A percentile compares a stretch with the other conserved stretches of the same genome.
Evolutionary conservation across 2,888 invertebrate genomes (phyloP).

Genomic region (Cheilosia pagana): DNA sequence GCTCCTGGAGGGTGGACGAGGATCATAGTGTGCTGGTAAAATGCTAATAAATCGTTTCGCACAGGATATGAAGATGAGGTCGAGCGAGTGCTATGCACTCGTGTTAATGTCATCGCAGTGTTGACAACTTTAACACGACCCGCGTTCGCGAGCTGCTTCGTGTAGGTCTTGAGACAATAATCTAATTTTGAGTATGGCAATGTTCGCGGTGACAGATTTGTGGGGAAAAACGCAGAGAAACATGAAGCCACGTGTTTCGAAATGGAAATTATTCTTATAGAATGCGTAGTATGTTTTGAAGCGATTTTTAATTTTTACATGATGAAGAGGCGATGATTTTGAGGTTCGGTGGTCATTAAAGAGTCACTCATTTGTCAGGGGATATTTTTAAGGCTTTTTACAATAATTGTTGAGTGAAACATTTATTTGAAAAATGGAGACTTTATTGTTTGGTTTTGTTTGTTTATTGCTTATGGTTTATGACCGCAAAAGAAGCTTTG

Average conservation of each 20-base stretch:
- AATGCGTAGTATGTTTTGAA: slow-evolving; percentile 28
- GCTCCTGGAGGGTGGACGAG: too few relatives aligned
- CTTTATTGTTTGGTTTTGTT: slow-evolving; percentile 9
- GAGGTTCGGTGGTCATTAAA: slow-evolving; percentile 2
- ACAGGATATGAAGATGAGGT: slow-evolving; percentile 52
- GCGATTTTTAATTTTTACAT: slow-evolving; percentile 47
- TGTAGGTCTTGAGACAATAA: slow-evolving; percentile 27
- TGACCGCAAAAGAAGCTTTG: neutral
- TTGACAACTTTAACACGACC: slow-evolving; percentile 48
- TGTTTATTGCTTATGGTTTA: slow-evolving; percentile 16
- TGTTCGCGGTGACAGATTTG: slow-evolving; percentile 59
- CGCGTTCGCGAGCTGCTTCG: neutral
- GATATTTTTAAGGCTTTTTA: slow-evolving; percentile 7
- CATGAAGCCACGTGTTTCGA: slow-evolving; percentile 30
- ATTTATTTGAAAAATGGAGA: slow-evolving; percentile 10
- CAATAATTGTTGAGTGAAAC: neutral
- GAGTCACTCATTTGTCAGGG: slow-evolving; percentile 12
- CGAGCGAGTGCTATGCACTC: slow-evolving; percentile 37
- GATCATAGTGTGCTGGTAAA: too few relatives aligned
- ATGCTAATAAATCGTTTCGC: slow-evolving; percentile 65
- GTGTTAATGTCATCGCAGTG: slow-evolving; percentile 65
- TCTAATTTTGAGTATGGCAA: slow-evolving; percentile 34
- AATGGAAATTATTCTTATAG: slow-evolving; percentile 23
- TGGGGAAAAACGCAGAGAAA: slow-evolving; percentile 13
- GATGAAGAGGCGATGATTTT: slow-evolving; percentile 11